Evolutionary conservation across 2,113 vertebrate genomes (phyloP).

Genomic region (Grallaria varia): DNA sequence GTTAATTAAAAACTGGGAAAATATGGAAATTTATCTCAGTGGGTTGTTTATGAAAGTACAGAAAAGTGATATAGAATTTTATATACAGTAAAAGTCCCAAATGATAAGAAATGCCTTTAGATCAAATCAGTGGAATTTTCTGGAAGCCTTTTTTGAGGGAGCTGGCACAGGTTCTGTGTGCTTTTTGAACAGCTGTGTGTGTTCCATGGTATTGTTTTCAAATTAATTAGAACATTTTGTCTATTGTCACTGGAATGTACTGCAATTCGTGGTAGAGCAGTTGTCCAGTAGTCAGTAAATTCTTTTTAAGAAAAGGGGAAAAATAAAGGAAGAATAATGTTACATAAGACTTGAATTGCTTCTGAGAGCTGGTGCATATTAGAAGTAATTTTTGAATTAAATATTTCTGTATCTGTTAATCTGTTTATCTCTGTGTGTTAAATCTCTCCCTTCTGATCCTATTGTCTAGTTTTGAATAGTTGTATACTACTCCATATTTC

Average conservation of each 20-base stretch:
- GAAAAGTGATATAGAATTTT: not conserved
- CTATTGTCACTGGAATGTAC: not conserved
- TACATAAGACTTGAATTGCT: not conserved
- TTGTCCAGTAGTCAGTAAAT: not conserved
- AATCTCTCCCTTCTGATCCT: not conserved
- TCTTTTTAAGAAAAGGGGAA: not conserved
- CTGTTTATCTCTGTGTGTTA: not conserved
- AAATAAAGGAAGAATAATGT: not conserved
- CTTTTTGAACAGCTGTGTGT: not conserved
- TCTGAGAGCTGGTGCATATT: not conserved
- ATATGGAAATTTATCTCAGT: not conserved
- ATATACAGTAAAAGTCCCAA: not conserved
- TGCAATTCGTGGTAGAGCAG: not conserved
- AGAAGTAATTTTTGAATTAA: not conserved
- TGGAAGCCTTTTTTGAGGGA: not conserved
- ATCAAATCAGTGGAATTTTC: not conserved
- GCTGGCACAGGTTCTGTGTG: not conserved
- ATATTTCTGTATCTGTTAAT: not conserved
- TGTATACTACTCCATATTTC: not conserved
- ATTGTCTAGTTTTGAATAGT: not conserved
- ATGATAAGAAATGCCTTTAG: not conserved
- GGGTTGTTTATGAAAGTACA: not conserved
- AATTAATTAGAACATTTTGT: constrained; percentile 22
- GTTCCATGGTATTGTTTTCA: not conserved
- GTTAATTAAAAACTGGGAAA: not conserved